phyloP scores from a whole-genome alignment of 1,140 invertebrate species.

The Dysdera silvatica region DNA sequence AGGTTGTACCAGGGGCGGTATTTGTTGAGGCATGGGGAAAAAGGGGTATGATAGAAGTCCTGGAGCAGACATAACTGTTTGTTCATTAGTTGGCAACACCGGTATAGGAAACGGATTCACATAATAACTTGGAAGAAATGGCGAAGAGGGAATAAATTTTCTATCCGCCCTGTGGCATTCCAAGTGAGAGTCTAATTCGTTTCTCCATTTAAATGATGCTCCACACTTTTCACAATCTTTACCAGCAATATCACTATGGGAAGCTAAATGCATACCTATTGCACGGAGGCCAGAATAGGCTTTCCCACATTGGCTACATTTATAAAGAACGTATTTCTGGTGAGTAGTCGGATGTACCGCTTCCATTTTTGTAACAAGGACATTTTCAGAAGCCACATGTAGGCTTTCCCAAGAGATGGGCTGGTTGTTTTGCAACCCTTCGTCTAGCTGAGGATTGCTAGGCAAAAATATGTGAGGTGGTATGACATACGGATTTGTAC shows the following conservation, averaged over 20 bases:
- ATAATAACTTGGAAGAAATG: constrained; percentile 23
- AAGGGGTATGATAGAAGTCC: constrained; percentile 21
- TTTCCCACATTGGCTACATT: constrained; percentile 47
- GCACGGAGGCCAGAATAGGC: constrained; percentile 42
- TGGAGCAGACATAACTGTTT: constrained; percentile 17
- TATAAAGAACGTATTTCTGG: constrained; percentile 44
- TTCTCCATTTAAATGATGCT: constrained; percentile 34
- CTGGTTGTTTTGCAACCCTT: constrained; percentile 23
- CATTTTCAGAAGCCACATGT: constrained; percentile 38
- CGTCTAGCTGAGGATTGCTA: constrained; percentile 17
- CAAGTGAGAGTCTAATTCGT: constrained; percentile 32
- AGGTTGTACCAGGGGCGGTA: constrained; percentile 22
- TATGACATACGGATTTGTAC: constrained; percentile 17
- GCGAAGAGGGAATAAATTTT: constrained; percentile 20
- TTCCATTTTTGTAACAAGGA: constrained; percentile 44
- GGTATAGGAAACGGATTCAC: constrained; percentile 28
- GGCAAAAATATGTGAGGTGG: constrained; percentile 27
- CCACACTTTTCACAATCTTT: constrained; percentile 35
- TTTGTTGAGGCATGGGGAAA: constrained; percentile 27
- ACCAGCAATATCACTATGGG: constrained; percentile 35
- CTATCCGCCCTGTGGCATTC: constrained; percentile 32
- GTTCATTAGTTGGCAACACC: constrained; percentile 20
- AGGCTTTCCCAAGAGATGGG: constrained; percentile 27
- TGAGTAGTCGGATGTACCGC: constrained; percentile 43
- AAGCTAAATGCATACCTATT: constrained; percentile 43